phyloP scores from a whole-genome alignment of 1,140 invertebrate genomes.

The Bombus vancouverensis region DNA sequence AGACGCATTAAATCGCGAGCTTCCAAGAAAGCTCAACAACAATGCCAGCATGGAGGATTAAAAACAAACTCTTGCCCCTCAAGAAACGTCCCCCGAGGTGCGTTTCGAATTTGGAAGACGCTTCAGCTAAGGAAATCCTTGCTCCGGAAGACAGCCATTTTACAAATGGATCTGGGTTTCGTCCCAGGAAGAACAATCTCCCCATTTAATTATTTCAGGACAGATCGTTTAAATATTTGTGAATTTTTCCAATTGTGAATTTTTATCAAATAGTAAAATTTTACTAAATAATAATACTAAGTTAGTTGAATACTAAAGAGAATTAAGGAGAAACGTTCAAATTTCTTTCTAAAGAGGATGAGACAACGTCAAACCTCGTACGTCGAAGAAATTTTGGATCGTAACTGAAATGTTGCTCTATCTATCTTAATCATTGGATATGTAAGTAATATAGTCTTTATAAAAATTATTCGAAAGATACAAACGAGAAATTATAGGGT shows the following conservation, averaged over 20 bases:
- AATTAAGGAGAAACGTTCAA: no score
- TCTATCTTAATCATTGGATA: no score
- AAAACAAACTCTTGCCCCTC: conserved; percentile 27
- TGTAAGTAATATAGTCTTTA: no score
- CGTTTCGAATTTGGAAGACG: neutral
- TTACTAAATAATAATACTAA: neutral
- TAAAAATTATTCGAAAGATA: no score
- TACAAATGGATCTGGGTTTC: neutral
- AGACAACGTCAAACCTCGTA: no score
- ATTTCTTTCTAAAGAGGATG: no score
- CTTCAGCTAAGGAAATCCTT: neutral
- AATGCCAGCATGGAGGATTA: conserved; percentile 30
- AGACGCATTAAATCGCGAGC: conserved; percentile 25
- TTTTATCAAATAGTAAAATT: neutral
- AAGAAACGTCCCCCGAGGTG: neutral
- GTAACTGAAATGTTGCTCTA: no score
- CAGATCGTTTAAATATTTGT: neutral
- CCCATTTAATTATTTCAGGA: neutral
- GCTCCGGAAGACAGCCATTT: neutral
- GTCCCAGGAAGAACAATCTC: neutral
- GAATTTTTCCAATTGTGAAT: neutral
- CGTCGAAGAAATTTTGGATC: no score
- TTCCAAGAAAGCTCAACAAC: conserved; percentile 20
- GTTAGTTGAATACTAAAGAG: no score
- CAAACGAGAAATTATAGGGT: no score